Evolutionary conservation across 2,797 vertebrate species (phyloP).

Genomic region (Gallirallus australis): DNA sequence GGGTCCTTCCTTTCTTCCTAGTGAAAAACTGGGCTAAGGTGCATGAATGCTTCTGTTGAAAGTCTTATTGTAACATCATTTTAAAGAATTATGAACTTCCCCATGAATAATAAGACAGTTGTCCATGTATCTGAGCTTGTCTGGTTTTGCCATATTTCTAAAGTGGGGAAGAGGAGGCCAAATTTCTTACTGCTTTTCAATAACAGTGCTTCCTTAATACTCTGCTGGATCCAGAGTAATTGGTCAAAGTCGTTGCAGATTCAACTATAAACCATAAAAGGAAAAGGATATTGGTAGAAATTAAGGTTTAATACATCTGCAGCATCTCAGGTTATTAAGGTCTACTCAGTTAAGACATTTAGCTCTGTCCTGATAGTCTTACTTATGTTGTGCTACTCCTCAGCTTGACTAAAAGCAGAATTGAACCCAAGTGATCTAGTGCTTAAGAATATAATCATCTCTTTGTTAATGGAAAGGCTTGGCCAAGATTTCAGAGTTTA

Average conservation of each 20-base stretch:
- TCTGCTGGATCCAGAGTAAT: background rate
- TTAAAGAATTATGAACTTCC: background rate
- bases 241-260: background rate
- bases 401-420: constrained; percentile 9
- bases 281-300: constrained; percentile 1
- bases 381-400: background rate
- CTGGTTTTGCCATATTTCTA: background rate
- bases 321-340: constrained; percentile 7
- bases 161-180: background rate
- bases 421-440: constrained; percentile 14
- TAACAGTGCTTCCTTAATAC: background rate
- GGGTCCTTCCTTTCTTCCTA: background rate
- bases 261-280: background rate
- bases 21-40: background rate
- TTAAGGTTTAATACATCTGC: background rate
- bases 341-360: background rate
- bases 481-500: constrained; percentile 52
- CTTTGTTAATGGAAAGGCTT: constrained; percentile 28
- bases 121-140: background rate
- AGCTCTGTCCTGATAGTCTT: background rate
- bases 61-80: background rate
- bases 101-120: background rate
- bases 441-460: constrained; percentile 30
- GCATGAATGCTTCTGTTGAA: background rate
- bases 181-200: background rate